Evolutionary conservation across 1,140 invertebrate genomes (phyloP).

Genomic region (Kradibia gibbosae): DNA sequence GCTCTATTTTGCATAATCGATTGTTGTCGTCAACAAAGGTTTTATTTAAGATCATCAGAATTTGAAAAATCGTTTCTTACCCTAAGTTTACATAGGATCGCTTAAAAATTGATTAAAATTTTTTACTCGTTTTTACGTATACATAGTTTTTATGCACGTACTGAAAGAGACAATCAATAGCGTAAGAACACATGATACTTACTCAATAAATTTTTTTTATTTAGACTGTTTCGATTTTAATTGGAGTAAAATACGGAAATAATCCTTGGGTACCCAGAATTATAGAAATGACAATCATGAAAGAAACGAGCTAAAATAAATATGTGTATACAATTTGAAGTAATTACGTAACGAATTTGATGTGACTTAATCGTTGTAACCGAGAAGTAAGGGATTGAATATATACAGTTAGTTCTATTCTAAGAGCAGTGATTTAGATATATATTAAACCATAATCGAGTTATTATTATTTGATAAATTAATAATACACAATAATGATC

Average conservation of each 20-base stretch:
- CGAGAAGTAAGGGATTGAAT: background rate
- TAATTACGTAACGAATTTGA: too few species aligned
- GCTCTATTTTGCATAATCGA: conserved; percentile 29
- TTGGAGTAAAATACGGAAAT: too few species aligned
- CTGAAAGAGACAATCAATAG: background rate
- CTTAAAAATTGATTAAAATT: conserved; percentile 30
- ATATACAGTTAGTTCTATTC: background rate
- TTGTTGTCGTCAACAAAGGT: conserved; percentile 7
- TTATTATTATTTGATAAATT: too few species aligned
- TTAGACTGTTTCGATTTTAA: too few species aligned
- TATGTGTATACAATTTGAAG: too few species aligned
- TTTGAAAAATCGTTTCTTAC: background rate
- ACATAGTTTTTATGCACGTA: background rate
- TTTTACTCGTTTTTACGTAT: too few species aligned
- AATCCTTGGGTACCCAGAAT: too few species aligned
- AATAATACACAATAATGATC: too few species aligned
- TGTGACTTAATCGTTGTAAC: too few species aligned
- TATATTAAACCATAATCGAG: too few species aligned
- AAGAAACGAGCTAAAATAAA: too few species aligned
- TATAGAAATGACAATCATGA: too few species aligned
- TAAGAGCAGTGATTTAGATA: background rate
- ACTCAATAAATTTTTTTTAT: conserved; percentile 12
- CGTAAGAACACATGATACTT: background rate
- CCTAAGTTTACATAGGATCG: background rate
- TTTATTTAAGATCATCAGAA: conserved; percentile 24